These are phyloP conservation scores for Drosophila cyrtoloma DNA, from an alignment of 2,888 invertebrate species.

Conservation along the genomic window DNA sequence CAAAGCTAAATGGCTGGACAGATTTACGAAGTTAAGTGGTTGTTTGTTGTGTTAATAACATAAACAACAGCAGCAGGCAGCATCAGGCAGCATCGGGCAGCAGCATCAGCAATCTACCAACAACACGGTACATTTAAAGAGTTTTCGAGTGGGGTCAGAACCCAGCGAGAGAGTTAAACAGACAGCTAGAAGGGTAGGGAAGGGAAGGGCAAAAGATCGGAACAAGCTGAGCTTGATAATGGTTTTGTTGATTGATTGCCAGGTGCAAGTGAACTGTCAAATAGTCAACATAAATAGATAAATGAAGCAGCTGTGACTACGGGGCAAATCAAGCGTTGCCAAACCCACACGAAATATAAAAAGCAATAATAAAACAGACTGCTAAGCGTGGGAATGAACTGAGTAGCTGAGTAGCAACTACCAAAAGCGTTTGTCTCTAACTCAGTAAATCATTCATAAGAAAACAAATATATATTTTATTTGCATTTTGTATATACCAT, in stretches of 20 bases:
- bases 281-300: conserved; percentile 39
- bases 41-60: conserved; percentile 76
- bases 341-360: conserved; percentile 4
- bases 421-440: conserved; percentile 1
- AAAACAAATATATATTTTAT: conserved; percentile 6
- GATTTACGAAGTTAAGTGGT: conserved; percentile 70
- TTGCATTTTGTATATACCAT: background rate
- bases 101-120: conserved; percentile 11
- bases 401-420: background rate
- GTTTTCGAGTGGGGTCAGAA: conserved; percentile 31
- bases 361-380: background rate
- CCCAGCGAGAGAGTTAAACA: conserved; percentile 10
- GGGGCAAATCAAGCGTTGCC: conserved; percentile 22
- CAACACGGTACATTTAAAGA: conserved; percentile 17
- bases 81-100: background rate
- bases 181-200: background rate
- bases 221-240: conserved; percentile 46
- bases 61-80: conserved; percentile 48
- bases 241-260: conserved; percentile 55
- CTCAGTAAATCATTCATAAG: conserved; percentile 10
- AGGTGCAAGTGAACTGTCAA: conserved; percentile 60
- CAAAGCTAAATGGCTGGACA: conserved; percentile 67
- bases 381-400: conserved; percentile 26
- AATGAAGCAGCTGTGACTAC: conserved; percentile 29
- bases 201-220: conserved; percentile 17